Base-by-base conservation (phyloP, 2,888 invertebrate genomes). In the Drosophila testacea region DNA sequence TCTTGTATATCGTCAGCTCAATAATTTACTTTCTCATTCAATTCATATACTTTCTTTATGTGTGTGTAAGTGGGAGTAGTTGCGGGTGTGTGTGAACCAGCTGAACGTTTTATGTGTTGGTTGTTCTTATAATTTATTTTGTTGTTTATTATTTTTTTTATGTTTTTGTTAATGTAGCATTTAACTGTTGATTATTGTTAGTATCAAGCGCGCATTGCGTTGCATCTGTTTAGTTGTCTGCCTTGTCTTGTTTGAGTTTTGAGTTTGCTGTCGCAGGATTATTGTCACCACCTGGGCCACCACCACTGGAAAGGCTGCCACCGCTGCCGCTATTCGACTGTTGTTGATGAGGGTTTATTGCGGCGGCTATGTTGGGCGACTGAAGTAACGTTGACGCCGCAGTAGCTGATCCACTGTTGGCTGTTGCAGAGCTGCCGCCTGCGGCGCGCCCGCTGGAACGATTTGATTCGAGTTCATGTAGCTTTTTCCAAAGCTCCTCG, bases 401-500 rank as follows among this genome's bases (percentile, higher is more conserved):
- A 76, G 75, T 77, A 69, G 83, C 78, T 54, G 79, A 52, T 61
- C 75, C 69, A 50, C 75, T 79, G 70, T 68, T 78, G 67, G 84
- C 75, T 73, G 90, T 79, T 75, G 87, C 83, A 72, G 78, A 83
- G 83, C 85, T 88, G 67, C 88, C 90, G 79, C 86, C 90, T 73
- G 89, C 81, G 81, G 91, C 74, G 69, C 88, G 89, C 85, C 90
- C 89, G 83, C 88, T 92, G 79, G 92, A 89, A 88, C 93, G 91
- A 93, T 94, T 94, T 92, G 97, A 94, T 95, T 98, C 97, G 94
- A 98, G 94, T 94, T 98, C 97, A 91, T 96, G 96, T 93, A 98
- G 94, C 94, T 95, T 96, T 94, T 97, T 97, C 99, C 99, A 99
- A 93, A 99, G 94, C 93, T 99, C 99, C 93, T 98, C 98, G 94